phyloP scores from a whole-genome alignment of 2,113 vertebrate genomes.

The Ctenodactylus gundi region DNA sequence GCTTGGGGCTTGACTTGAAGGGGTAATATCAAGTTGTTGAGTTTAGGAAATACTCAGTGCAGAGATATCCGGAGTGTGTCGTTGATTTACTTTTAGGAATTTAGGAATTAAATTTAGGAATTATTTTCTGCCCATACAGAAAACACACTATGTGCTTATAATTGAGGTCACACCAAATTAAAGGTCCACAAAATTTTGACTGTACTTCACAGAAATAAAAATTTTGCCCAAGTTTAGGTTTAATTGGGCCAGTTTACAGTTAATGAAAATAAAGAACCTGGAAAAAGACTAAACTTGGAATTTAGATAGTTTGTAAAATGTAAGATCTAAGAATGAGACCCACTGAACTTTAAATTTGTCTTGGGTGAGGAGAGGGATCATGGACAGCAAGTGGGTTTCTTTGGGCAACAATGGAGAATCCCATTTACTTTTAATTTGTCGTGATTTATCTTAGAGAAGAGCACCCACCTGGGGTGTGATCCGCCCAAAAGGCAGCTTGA shows the following conservation, averaged over 20 bases:
- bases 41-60: too few species aligned
- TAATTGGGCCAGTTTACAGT: neutral
- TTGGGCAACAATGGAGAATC: neutral
- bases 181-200: neutral
- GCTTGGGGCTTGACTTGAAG: too few species aligned
- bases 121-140: neutral
- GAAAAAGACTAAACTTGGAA: neutral
- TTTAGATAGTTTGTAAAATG: neutral
- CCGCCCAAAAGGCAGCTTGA: too few species aligned
- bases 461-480: too few species aligned
- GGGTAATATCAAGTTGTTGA: too few species aligned
- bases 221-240: neutral
- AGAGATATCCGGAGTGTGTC: too few species aligned
- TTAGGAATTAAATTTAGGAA: neutral
- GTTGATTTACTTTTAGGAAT: too few species aligned
- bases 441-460: too few species aligned
- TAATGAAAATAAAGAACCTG: neutral
- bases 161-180: neutral
- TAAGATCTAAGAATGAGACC: neutral
- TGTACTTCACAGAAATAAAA: neutral
- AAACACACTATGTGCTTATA: neutral
- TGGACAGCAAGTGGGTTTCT: neutral
- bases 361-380: neutral
- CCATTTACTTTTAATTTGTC: too few species aligned
- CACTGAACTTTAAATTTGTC: neutral